A percentile compares a stretch with the other conserved stretches of the same genome.
Evolutionary conservation across 2,113 vertebrate species (phyloP).

Genomic region (Psophia crepitans): DNA sequence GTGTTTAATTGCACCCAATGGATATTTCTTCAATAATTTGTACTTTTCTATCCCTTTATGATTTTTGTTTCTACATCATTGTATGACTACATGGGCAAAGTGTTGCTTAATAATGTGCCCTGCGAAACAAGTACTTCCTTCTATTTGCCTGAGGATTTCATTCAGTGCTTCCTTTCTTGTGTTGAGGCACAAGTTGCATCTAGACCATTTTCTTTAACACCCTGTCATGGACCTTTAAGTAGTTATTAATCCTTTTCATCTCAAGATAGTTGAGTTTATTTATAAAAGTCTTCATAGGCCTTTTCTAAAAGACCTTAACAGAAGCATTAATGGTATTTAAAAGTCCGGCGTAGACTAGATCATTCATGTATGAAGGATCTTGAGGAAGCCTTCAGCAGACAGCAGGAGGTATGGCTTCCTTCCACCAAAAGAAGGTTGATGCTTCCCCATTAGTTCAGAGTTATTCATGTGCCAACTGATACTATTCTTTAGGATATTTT

Average conservation of each 20-base stretch:
- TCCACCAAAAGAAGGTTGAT: not conserved
- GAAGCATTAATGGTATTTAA: not conserved
- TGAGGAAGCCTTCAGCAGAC: not conserved
- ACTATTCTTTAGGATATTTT: not conserved
- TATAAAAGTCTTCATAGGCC: not conserved
- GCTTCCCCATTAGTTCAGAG: not conserved
- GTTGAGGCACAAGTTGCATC: not conserved
- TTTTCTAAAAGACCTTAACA: not conserved
- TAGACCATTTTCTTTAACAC: not conserved
- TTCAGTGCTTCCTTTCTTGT: not conserved
- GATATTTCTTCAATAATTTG: not conserved
- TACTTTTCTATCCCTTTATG: not conserved
- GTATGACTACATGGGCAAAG: not conserved
- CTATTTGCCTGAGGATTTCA: not conserved
- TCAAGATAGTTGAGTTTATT: not conserved
- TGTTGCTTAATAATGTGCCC: not conserved
- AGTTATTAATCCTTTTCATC: not conserved
- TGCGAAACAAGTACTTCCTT: not conserved
- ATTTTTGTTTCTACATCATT: not conserved
- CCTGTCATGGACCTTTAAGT: not conserved
- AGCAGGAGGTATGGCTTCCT: not conserved
- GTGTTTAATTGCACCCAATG: not conserved
- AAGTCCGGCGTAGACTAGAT: not conserved
- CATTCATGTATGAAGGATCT: not conserved
- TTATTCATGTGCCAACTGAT: not conserved